These are phyloP conservation scores for Cebus imitator DNA, from an alignment of 2,113 vertebrate species.

Conservation along the genomic window DNA sequence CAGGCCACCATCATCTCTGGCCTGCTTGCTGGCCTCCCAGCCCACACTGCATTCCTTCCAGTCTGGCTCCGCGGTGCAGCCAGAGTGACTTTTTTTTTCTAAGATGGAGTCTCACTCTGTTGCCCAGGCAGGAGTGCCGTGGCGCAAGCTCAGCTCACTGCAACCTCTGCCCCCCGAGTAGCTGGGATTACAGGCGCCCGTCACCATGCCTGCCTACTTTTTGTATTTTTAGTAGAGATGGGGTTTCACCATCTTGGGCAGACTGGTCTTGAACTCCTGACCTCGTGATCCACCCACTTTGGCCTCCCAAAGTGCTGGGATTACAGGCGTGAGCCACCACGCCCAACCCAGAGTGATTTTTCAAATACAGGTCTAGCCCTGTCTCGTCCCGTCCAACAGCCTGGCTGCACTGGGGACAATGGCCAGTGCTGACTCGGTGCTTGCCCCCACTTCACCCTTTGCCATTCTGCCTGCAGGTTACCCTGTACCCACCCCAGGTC, in stretches of 20 bases:
- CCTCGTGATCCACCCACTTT: too few relatives aligned
- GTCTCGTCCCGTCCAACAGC: rapidly evolving
- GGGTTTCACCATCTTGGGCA: too few relatives aligned
- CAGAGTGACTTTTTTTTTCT: not conserved
- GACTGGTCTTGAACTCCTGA: too few relatives aligned
- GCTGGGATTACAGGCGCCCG: too few relatives aligned
- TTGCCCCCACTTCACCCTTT: not conserved
- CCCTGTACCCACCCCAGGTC: rapidly evolving
- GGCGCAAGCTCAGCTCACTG: too few relatives aligned
- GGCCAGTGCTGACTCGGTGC: not conserved
- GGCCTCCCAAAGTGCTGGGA: too few relatives aligned
- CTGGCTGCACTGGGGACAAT: not conserved
- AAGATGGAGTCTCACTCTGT: too few relatives aligned
- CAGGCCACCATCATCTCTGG: not conserved
- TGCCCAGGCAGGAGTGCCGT: too few relatives aligned
- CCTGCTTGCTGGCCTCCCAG: not conserved
- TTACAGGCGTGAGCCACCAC: too few relatives aligned
- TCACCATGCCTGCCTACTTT: too few relatives aligned
- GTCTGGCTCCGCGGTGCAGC: not conserved
- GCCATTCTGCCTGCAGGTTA: not conserved
- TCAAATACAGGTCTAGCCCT: not conserved
- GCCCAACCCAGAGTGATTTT: not conserved
- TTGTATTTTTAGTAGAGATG: too few relatives aligned
- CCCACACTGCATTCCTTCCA: not conserved
- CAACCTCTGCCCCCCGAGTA: too few relatives aligned